Base-by-base conservation (phyloP, 2,797 vertebrate genomes). In the Coccyzus lansbergi region DNA sequence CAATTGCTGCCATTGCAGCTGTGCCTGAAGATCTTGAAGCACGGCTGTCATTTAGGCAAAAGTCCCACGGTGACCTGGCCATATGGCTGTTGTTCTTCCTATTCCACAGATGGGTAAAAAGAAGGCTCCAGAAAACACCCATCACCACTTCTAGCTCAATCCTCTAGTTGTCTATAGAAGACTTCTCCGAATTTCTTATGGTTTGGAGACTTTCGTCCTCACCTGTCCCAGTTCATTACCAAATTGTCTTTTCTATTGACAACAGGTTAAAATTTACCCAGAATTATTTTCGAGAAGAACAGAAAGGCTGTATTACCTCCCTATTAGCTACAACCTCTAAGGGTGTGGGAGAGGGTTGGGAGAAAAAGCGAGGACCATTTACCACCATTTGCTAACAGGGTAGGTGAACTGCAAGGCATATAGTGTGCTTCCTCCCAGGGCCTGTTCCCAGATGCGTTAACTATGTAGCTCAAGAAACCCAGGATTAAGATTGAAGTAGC, bases 401-500 rank as follows among this genome's bases (percentile, higher is more conserved):
- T 52, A 94, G 76, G 83, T 92, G 94, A 94, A 84, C 76, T 49
- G 51, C 67, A 40, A 52, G 64, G 83, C 49, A 3, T 58, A 59
- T 84, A 92, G 84, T 44, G 70, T 69, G 36, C 64, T 76, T 80
- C 64, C 86, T 95, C 92, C 44, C 2, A 79, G 91, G 97, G 77
- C 76, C 88, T 24, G 46, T 83, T 90, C 83, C 34, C 68, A 85
- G 63, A 67, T 24, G 89, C 75, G 83, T 95, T 76, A 95, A 60
- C 60, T 67, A 68, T 92, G 93, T 94, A 93, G 83, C 83, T 97
- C 21, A n/a, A 89, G 83, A 93, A 96, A 94, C 53, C 52, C 69
- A 88, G 91, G 93, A 90, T 89, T 81, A 83, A 82, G 63, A 74
- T 72, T 88, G 86, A 81, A 92, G 52, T 76, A 51, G 65, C 55